Conservation (phyloP, 2,113 vertebrate genomes). For the Clarias batrachus region DNA sequence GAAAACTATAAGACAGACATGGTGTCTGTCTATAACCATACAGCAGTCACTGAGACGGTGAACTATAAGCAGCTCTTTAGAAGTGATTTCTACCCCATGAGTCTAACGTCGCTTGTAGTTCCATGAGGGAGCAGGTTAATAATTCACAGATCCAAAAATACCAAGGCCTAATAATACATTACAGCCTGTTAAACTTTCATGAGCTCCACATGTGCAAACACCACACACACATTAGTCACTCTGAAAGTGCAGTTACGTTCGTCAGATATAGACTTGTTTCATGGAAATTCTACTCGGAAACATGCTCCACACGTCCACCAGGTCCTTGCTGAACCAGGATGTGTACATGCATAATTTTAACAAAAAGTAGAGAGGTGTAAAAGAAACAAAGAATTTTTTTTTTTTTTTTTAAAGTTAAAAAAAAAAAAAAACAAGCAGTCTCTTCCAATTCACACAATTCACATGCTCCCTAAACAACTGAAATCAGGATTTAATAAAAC, state of each 20-base stretch:
- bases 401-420: not conserved
- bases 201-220: conserved; percentile 26
- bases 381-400: not conserved
- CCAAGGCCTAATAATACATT: conserved; percentile 46
- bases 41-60: not conserved
- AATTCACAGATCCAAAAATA: conserved; percentile 52
- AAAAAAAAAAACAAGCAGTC: not conserved
- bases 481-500: conserved; percentile 1
- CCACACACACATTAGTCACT: conserved; percentile 16
- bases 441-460: not conserved
- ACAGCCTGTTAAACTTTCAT: conserved; percentile 49
- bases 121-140: conserved; percentile 46
- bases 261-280: not conserved
- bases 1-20: not conserved
- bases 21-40: not conserved
- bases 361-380: not conserved
- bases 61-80: not conserved
- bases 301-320: not conserved
- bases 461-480: not conserved
- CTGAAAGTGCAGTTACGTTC: not conserved
- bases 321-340: not conserved
- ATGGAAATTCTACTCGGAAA: not conserved
- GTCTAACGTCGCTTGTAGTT: conserved; percentile 17
- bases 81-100: not conserved
- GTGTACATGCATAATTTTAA: not conserved